phyloP scores from a whole-genome alignment of 2,888 invertebrate species.

The Pharmacophagus antenor region DNA sequence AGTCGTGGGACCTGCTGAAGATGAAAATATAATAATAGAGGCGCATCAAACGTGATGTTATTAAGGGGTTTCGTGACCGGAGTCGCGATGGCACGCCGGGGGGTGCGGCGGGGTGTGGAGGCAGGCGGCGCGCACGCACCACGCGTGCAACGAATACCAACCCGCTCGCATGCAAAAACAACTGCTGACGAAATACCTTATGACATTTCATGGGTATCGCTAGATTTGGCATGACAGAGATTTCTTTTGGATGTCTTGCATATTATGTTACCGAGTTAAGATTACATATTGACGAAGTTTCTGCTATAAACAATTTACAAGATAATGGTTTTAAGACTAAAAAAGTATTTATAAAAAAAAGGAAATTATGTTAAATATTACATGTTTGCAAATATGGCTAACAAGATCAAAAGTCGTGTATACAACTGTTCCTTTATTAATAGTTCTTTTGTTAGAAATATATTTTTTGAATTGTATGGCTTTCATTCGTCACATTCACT shows the following conservation, averaged over 20 bases:
- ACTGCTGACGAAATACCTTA: constrained; percentile 54
- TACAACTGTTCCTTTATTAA: too few species aligned
- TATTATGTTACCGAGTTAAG: neutral
- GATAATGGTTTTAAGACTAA: too few species aligned
- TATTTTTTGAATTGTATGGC: neutral
- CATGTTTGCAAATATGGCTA: too few species aligned
- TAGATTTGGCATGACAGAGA: constrained; percentile 11
- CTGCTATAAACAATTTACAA: neutral
- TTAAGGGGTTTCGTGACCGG: constrained; percentile 76
- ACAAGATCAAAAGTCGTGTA: too few species aligned
- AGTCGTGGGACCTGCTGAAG: constrained; percentile 72
- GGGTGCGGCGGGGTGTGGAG: constrained; percentile 37
- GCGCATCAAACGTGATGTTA: constrained; percentile 81
- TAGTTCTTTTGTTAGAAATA: too few species aligned
- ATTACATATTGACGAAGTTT: neutral
- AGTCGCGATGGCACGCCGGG: constrained; percentile 48
- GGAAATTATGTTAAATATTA: too few species aligned
- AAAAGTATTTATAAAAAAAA: too few species aligned
- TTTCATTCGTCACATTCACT: neutral
- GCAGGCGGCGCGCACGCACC: constrained; percentile 61
- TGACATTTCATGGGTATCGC: constrained; percentile 40
- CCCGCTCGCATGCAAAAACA: constrained; percentile 73
- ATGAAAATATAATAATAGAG: constrained; percentile 81
- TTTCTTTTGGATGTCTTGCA: constrained; percentile 9
- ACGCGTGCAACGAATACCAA: constrained; percentile 66